Evolutionary conservation across 1,140 invertebrate species (phyloP), one percentile per base, ranked within the genome.

Genomic region (Euwallacea fornicatus): DNA sequence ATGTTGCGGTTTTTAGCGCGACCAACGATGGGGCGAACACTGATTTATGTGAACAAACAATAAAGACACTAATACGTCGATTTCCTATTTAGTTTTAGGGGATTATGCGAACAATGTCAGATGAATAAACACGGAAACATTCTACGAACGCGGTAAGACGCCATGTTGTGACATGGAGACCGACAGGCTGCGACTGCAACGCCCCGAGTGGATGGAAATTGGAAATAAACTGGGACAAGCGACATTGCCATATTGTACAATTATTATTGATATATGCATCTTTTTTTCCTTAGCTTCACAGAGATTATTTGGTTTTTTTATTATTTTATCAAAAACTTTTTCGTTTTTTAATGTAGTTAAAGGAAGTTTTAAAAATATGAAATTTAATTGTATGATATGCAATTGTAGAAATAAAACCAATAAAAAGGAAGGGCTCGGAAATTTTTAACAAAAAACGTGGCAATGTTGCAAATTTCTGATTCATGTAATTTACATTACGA

Each of bases 81-180:
- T 10, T 10, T 33, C 9, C 11, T 50, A 13, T 50, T 50, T 41
- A 33, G 42, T 42, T 10, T 41, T 64, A 16, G 16, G 47, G 6
- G 15, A 53, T 50, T 33, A 33, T 62, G n/a, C 13, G 9, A 8
- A 13, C 6, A 43, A 62, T 50, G 62, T 64, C 62, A 33, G 11
- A n/a, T 43, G 8, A 50, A 64, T 55, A 66, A 66, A 66, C 64
- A 66, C 50, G 41, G 56, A 66, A 66, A 66, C 64, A 66, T 44
- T 66, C 64, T 7, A 55, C 50, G 42, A 42, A 7, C 42, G 42
- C 54, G 56, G n/a, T 41, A 66, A 55, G 53, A 66, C 64, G 64
- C 64, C 64, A 66, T 66, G 42, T 66, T 66, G 11, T 50, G 16
- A 21, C 33, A 21, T 42, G 7, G 13, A n/a, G 41, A 43, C 15